Base-by-base conservation (phyloP, 2,888 invertebrate species). In the Drosophila birchii region DNA sequence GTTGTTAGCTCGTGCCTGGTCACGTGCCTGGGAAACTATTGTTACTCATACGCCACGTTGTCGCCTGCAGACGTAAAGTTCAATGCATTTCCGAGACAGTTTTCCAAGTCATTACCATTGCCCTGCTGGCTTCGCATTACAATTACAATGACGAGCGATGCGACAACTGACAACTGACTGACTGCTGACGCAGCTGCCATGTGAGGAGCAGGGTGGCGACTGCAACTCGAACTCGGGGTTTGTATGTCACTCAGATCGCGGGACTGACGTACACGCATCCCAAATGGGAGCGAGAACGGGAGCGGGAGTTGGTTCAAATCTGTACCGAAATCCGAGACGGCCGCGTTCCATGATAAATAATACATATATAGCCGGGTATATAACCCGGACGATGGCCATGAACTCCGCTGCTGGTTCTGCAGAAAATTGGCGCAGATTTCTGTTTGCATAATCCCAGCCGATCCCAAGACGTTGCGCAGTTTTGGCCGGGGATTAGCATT, bases 1-100 rank as follows among this genome's bases (percentile, higher is more conserved):
- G 70, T n/a, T n/a, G n/a, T n/a, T n/a, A n/a, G 59, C 71, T 38
- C 12, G 39, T 51, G 51, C 2, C 26, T 18, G 34, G 58, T 70
- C 68, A 68, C 68, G 68, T 68, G 68, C 57, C 41, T 23, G 57
- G 49, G 47, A 70, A 68, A 57, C 70, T 58, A 68, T 78, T 73
- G 70, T 82, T 86, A 86, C 80, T 69, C 76, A 88, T 83, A 76
- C 79, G 83, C 83, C 83, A 88, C 86, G 88, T 88, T 83, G 88
- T 60, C 63, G 63, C 55, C 23, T 59, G 55, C 44, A 59, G 68
- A 51, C 67, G 59, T 5, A 64, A 66, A 66, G 88, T 83, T 83
- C 83, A 83, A 86, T 80, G 83, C 84, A 82, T 88, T 88, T 88
- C 69, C 18, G 59, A 59, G 78, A 43, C 54, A 43, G 32, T 63